Evolutionary conservation across 2,113 vertebrate genomes (phyloP).

Genomic region (Syngnathus scovelli): DNA sequence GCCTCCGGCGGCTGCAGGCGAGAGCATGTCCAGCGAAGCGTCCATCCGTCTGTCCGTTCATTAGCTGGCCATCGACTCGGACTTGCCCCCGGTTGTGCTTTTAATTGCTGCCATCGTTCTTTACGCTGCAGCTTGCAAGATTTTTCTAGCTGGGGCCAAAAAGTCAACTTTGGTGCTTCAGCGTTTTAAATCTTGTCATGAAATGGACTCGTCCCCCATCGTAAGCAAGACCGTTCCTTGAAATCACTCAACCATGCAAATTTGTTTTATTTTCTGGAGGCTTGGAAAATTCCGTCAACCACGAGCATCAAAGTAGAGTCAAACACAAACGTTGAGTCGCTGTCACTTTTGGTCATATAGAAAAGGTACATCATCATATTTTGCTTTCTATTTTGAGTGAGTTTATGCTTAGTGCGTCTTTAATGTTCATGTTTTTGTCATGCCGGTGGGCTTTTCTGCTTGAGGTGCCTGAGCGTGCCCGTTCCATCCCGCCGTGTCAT

Average conservation of each 20-base stretch:
- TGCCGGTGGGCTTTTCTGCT: neutral
- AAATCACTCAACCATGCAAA: neutral
- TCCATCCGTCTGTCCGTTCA: too few species aligned
- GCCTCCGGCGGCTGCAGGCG: too few species aligned
- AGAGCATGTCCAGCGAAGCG: too few species aligned
- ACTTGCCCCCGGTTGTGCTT: too few species aligned
- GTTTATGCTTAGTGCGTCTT: neutral
- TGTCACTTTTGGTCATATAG: neutral
- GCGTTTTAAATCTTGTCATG: too few species aligned
- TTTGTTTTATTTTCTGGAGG: neutral
- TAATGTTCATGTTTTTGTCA: conserved; percentile 15
- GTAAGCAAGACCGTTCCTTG: neutral
- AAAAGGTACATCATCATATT: neutral
- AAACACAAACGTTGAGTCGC: neutral
- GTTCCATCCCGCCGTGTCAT: conserved; percentile 43
- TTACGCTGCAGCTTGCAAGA: too few species aligned
- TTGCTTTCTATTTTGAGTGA: neutral
- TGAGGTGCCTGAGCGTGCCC: too few species aligned
- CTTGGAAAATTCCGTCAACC: neutral
- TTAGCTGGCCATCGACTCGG: too few species aligned
- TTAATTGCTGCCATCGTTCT: too few species aligned
- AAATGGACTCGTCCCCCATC: too few species aligned
- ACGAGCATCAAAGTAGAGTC: neutral
- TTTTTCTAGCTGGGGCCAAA: too few species aligned
- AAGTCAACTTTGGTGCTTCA: too few species aligned